phyloP scores from a whole-genome alignment of 2,113 vertebrate species.

The Melierax canorus region DNA sequence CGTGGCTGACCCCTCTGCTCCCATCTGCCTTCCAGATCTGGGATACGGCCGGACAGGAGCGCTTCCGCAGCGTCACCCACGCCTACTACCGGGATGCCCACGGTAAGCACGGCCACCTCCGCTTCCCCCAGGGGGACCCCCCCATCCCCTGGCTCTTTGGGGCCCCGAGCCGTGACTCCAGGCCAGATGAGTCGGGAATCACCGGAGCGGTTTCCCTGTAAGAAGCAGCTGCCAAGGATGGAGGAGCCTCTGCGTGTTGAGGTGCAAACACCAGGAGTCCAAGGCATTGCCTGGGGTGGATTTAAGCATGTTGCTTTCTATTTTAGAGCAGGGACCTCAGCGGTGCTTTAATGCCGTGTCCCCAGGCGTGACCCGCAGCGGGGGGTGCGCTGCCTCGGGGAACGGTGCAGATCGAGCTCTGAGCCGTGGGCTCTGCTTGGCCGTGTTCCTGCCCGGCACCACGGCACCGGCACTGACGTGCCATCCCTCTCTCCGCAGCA shows the following conservation, averaged over 20 bases:
- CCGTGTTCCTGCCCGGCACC: not conserved
- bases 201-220: accelerated
- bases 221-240: not conserved
- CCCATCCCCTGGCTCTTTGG: accelerated
- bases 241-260: accelerated
- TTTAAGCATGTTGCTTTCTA: not conserved
- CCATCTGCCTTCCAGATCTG: slow-evolving; percentile 75
- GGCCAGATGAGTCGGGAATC: not conserved
- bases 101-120: slow-evolving; percentile 69
- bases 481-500: slow-evolving; percentile 68
- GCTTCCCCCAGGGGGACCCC: not conserved
- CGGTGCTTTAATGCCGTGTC: accelerated
- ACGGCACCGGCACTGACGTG: accelerated
- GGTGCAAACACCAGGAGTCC: accelerated
- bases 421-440: not conserved
- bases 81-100: slow-evolving; percentile 90
- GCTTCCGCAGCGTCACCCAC: slow-evolving; percentile 88
- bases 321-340: not conserved
- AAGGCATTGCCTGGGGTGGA: not conserved
- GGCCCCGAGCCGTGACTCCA: accelerated
- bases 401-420: not conserved
- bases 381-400: not conserved
- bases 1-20: not conserved
- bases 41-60: slow-evolving; percentile 91
- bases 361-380: not conserved